Conservation (phyloP, 2,113 vertebrate genomes). For the Struthidea cinerea region DNA sequence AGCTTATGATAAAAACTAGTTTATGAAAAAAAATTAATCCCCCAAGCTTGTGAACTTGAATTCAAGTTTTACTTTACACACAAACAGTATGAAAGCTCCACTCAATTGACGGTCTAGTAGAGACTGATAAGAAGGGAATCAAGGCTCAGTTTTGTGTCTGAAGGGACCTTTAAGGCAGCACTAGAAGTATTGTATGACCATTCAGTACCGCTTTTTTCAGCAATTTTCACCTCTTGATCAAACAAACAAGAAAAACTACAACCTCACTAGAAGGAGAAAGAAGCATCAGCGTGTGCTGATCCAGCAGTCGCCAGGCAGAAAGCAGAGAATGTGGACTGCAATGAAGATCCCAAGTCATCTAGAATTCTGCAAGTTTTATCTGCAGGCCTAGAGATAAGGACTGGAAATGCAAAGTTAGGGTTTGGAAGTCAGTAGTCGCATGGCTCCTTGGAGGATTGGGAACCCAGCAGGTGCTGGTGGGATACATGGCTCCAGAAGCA, state of each 20-base stretch:
- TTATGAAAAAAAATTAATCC: not conserved
- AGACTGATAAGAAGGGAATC: not conserved
- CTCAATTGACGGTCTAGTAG: not conserved
- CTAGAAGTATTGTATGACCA: not conserved
- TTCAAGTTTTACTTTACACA: not conserved
- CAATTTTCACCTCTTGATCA: not conserved
- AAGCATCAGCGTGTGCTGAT: not conserved
- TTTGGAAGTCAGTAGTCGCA: not conserved
- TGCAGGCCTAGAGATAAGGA: not conserved
- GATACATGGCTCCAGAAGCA: not conserved
- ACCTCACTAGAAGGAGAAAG: not conserved
- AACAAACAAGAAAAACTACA: not conserved
- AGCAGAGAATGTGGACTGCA: not conserved
- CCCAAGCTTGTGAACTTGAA: not conserved
- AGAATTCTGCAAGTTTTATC: not conserved
- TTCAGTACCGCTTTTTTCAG: not conserved
- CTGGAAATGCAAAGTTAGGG: not conserved
- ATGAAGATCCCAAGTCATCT: accelerated
- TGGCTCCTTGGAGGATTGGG: not conserved
- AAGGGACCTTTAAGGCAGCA: not conserved
- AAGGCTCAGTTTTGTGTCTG: not conserved
- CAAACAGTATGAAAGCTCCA: not conserved
- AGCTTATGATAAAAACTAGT: not conserved
- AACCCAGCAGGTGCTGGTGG: not conserved
- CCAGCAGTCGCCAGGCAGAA: not conserved